These are phyloP conservation scores for Centropus bengalensis DNA, from an alignment of 2,113 vertebrate genomes.

Conservation along the genomic window DNA sequence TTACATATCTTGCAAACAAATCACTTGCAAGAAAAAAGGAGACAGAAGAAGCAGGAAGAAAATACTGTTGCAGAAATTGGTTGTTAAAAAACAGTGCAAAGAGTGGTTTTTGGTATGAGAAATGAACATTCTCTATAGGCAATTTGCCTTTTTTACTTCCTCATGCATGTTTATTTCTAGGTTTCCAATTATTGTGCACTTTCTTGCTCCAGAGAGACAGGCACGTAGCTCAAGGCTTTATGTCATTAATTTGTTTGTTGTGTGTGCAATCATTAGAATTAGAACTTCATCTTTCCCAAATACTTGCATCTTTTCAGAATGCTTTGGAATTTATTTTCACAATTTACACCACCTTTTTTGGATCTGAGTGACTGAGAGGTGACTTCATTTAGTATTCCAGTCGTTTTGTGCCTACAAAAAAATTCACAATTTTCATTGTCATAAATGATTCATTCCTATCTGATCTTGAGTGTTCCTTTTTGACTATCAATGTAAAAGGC, in stretches of 20 bases:
- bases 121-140: background rate
- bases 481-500: background rate
- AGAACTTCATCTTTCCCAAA: background rate
- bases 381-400: background rate
- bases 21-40: background rate
- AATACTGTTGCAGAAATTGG: background rate
- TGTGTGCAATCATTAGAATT: background rate
- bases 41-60: background rate
- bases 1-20: background rate
- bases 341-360: background rate
- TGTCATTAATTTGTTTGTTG: conserved; percentile 1
- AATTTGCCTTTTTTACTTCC: background rate
- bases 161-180: background rate
- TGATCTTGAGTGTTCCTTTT: background rate
- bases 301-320: background rate
- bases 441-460: background rate
- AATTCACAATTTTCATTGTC: background rate
- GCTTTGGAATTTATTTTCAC: background rate
- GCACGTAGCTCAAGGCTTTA: background rate
- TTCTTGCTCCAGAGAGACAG: background rate
- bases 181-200: background rate
- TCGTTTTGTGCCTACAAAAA: background rate
- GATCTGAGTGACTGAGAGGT: background rate
- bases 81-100: background rate
- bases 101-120: background rate